phyloP scores from a whole-genome alignment of 2,888 invertebrate species.

The Hemithea aestivaria region DNA sequence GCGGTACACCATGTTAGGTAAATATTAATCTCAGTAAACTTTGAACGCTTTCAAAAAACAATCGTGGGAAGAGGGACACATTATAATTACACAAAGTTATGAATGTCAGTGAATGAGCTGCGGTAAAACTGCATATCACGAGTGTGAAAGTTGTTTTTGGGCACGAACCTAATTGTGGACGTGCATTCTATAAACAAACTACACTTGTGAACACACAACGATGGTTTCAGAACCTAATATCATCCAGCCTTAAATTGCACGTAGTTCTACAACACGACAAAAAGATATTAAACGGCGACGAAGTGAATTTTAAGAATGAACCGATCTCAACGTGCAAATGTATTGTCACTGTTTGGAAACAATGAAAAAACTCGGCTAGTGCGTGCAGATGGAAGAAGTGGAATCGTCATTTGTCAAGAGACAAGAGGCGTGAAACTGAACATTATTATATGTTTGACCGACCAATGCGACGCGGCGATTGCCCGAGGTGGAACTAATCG shows the following conservation, averaged over 20 bases:
- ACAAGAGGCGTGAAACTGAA: slow-evolving; percentile 52
- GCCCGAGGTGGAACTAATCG: slow-evolving; percentile 32
- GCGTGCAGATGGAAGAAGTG: slow-evolving; percentile 29
- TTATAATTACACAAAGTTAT: slow-evolving; percentile 63
- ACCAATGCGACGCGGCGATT: slow-evolving; percentile 51
- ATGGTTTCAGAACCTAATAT: slow-evolving; percentile 21
- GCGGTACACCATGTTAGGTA: slow-evolving; percentile 36
- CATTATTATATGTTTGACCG: slow-evolving; percentile 52
- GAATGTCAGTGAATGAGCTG: slow-evolving; percentile 57
- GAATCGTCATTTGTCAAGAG: slow-evolving; percentile 52
- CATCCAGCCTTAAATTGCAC: too few relatives aligned
- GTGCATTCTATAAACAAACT: too few relatives aligned
- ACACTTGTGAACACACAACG: slow-evolving; percentile 17
- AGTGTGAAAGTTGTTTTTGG: slow-evolving; percentile 40
- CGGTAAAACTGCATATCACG: slow-evolving; percentile 43
- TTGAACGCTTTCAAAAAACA: slow-evolving; percentile 52
- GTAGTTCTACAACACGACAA: too few relatives aligned
- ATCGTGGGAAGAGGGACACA: slow-evolving; percentile 69
- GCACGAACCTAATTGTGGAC: too few relatives aligned
- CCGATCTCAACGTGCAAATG: slow-evolving; percentile 21
- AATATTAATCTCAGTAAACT: slow-evolving; percentile 58
- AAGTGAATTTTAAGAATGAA: too few relatives aligned
- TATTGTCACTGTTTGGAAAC: slow-evolving; percentile 14
- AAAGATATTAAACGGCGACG: too few relatives aligned
- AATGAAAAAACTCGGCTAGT: slow-evolving; percentile 21